Percentiles rank a stretch among this genome's conserved stretches.
These are phyloP conservation scores for Trissolcus brochymenae DNA, from an alignment of 2,888 invertebrate species.

Conservation along the genomic window DNA sequence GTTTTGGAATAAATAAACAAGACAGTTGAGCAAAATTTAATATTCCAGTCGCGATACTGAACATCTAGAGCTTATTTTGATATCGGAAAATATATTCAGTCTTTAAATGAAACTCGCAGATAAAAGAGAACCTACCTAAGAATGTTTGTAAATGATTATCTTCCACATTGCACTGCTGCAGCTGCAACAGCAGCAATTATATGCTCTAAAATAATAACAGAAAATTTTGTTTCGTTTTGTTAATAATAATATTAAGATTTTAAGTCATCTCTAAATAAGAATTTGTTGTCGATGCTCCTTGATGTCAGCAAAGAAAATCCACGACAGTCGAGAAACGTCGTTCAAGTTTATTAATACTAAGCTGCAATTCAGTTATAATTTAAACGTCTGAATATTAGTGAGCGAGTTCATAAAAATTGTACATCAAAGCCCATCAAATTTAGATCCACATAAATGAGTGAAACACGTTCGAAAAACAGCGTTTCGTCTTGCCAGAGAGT, in stretches of 20 bases:
- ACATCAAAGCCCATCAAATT: conserved; percentile 7
- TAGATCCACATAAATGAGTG: conserved; percentile 22
- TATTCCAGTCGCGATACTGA: neutral
- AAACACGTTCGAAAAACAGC: conserved; percentile 31
- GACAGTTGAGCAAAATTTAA: neutral
- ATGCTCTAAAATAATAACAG: neutral
- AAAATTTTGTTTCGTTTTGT: neutral
- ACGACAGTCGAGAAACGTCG: neutral
- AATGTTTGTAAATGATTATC: conserved; percentile 5
- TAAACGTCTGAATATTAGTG: conserved; percentile 17
- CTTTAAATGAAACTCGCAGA: conserved; percentile 10
- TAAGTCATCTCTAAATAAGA: too few species aligned
- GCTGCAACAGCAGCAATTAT: neutral
- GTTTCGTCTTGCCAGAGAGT: conserved; percentile 19
- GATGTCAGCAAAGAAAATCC: neutral
- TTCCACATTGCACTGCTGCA: conserved; percentile 1
- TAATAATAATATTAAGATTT: neutral
- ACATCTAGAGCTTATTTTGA: neutral
- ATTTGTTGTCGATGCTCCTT: too few species aligned
- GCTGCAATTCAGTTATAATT: conserved; percentile 29
- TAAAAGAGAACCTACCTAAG: conserved; percentile 11
- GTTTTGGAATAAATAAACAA: neutral
- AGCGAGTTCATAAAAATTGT: conserved; percentile 18
- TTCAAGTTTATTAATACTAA: neutral
- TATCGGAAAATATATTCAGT: conserved; percentile 7